Conservation (phyloP, 2,113 vertebrate species). For the Bubalus kerabau region DNA sequence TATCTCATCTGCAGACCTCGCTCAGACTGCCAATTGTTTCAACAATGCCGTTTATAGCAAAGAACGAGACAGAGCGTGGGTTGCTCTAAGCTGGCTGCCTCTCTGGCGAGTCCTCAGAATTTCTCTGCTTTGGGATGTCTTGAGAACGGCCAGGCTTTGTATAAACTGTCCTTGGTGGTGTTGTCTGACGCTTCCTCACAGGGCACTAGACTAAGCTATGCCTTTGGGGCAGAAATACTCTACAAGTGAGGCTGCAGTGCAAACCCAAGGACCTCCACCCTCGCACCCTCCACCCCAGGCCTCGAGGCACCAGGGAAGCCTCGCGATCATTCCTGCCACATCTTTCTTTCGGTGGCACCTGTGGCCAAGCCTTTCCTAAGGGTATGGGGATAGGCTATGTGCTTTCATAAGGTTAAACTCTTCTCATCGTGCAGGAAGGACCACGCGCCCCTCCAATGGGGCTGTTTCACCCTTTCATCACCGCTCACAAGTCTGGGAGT, state of each 20-base stretch:
- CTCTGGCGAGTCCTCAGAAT: fast-evolving
- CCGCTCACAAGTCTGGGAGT: background rate
- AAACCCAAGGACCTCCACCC: background rate
- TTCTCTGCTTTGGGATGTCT: background rate
- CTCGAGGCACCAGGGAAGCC: fast-evolving
- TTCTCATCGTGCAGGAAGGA: fast-evolving
- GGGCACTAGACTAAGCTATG: no score
- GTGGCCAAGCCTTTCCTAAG: background rate
- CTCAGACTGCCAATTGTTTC: background rate
- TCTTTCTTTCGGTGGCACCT: fast-evolving
- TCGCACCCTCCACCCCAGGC: background rate
- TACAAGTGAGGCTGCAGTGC: background rate
- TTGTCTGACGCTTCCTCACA: no score
- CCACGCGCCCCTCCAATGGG: fast-evolving
- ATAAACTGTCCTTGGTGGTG: background rate
- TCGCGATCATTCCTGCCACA: background rate
- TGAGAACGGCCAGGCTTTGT: background rate
- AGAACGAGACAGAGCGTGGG: fast-evolving
- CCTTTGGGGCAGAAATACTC: background rate
- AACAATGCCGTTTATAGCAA: no score
- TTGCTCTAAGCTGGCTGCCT: no score
- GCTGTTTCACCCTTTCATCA: background rate
- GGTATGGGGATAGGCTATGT: background rate
- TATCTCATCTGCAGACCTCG: background rate
- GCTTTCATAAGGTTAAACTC: background rate